Evolutionary conservation across 2,888 invertebrate species (phyloP).

Genomic region (Eristalis tenax): DNA sequence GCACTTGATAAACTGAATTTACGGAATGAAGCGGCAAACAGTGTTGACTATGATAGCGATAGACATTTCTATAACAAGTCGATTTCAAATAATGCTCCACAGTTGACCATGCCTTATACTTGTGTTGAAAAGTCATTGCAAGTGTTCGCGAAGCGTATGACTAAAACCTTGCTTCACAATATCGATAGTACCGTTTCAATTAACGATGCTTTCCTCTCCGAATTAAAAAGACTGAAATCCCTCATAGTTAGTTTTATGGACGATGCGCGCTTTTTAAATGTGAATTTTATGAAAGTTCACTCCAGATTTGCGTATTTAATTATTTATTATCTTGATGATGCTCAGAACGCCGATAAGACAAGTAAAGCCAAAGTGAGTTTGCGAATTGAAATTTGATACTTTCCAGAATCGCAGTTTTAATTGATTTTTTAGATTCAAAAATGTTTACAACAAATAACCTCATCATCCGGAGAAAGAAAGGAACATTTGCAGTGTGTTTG

Average conservation of each 20-base stretch:
- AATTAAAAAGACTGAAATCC: constrained; percentile 86
- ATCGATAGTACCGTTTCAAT: constrained; percentile 83
- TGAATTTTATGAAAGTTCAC: constrained; percentile 86
- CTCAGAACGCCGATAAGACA: constrained; percentile 74
- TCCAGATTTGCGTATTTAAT: constrained; percentile 85
- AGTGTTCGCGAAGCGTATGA: constrained; percentile 87
- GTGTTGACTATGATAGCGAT: constrained; percentile 36
- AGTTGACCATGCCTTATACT: constrained; percentile 81
- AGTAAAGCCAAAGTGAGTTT: constrained; percentile 75
- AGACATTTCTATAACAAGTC: constrained; percentile 47
- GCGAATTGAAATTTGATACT: not conserved
- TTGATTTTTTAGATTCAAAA: constrained; percentile 73
- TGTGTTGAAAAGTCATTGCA: constrained; percentile 85
- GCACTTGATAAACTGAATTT: constrained; percentile 48
- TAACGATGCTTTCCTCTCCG: constrained; percentile 84
- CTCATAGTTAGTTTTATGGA: constrained; percentile 87
- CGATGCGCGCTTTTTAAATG: constrained; percentile 85
- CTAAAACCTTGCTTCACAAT: constrained; percentile 84
- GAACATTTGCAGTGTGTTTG: constrained; percentile 82
- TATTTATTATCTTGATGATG: constrained; percentile 83
- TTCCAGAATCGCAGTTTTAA: not conserved
- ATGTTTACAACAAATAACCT: constrained; percentile 75
- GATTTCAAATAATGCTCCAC: constrained; percentile 72
- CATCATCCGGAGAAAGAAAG: constrained; percentile 78
- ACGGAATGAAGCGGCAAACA: constrained; percentile 25